These are phyloP conservation scores for Lucilia sericata DNA, from an alignment of 1,140 invertebrate species.

Conservation along the genomic window DNA sequence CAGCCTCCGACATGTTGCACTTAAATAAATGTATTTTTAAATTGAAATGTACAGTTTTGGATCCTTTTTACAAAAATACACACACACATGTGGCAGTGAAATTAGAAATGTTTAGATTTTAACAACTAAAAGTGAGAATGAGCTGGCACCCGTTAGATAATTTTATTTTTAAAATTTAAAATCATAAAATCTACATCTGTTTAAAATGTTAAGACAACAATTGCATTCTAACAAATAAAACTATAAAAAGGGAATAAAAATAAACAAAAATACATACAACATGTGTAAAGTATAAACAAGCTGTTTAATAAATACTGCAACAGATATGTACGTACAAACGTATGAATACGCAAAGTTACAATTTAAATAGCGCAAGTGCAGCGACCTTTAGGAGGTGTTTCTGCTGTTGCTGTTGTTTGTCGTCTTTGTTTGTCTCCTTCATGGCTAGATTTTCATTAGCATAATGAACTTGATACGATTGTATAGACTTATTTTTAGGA, in stretches of 20 bases:
- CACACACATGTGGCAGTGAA: too few relatives aligned
- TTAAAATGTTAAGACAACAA: neutral
- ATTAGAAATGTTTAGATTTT: too few relatives aligned
- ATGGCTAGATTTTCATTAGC: slow-evolving; percentile 32
- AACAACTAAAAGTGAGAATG: too few relatives aligned
- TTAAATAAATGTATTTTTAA: neutral
- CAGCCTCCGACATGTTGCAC: neutral
- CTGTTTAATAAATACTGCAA: too few relatives aligned
- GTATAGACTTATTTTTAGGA: neutral
- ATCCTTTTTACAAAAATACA: too few relatives aligned
- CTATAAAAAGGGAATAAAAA: neutral
- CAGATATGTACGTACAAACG: neutral
- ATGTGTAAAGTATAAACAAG: neutral
- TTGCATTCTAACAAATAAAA: neutral
- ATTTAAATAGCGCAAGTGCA: slow-evolving; percentile 33
- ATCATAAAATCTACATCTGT: neutral
- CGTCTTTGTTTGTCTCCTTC: neutral
- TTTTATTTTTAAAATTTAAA: neutral
- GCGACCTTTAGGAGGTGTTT: slow-evolving; percentile 34
- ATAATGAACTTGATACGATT: slow-evolving; percentile 32
- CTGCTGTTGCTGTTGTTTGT: neutral
- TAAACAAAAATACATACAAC: neutral
- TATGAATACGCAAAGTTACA: neutral
- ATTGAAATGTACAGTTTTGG: neutral
- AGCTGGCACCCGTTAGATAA: too few relatives aligned